Conservation (phyloP, 2,888 invertebrate species). For the Shargacucullia verbasci region DNA sequence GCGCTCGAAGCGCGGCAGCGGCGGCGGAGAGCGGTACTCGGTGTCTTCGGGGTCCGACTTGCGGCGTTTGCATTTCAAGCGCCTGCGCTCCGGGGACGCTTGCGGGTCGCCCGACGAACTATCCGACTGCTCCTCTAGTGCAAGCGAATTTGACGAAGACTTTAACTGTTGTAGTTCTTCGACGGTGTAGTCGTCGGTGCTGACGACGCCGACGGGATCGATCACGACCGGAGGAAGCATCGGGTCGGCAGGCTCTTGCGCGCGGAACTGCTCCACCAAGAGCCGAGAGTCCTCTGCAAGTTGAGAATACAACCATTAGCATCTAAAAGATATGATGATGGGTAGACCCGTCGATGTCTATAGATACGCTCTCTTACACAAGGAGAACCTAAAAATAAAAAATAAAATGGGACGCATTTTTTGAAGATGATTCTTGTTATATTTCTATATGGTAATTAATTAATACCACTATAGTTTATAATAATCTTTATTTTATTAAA, state of each 20-base stretch:
- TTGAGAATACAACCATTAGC: no score
- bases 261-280: conserved; percentile 70
- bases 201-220: conserved; percentile 52
- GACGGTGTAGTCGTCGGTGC: conserved; percentile 35
- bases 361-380: no score
- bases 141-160: no score
- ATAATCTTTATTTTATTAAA: no score
- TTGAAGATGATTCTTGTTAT: no score
- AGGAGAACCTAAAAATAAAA: no score
- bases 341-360: no score
- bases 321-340: no score
- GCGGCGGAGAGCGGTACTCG: conserved; percentile 41
- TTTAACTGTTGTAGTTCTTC: conserved; percentile 18
- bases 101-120: not conserved
- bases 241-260: conserved; percentile 65
- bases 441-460: no score
- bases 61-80: conserved; percentile 31
- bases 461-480: no score
- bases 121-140: not conserved
- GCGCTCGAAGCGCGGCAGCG: conserved; percentile 66
- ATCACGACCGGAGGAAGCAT: conserved; percentile 72
- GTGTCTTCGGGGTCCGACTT: conserved; percentile 7
- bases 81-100: conserved; percentile 6
- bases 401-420: no score
- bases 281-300: conserved; percentile 65